Base-by-base conservation (phyloP, 2,888 invertebrate genomes). In the Amphipyra berbera region DNA sequence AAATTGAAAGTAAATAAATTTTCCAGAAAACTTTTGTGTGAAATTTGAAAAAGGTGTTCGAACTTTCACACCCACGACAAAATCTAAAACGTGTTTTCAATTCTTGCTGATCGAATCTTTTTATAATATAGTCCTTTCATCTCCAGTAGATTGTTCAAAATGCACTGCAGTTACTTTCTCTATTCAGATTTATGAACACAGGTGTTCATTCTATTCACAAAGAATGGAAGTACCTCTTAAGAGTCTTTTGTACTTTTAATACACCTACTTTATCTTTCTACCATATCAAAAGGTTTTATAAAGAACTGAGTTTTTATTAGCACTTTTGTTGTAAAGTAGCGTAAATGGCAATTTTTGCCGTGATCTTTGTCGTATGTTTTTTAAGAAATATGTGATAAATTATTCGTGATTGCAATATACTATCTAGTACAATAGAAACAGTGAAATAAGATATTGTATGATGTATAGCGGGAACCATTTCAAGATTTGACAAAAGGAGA, bases 221-320 rank as follows among this genome's bases (percentile, higher is more conserved):
- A 38, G 38, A 68, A 68, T 57, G 33, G 14, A 53, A 48, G 33
- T 38, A 41, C 33, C 15, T 50, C 13, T 40, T 21, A 21, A 21
- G 9, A 63, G 47, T 40, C 65, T 61, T 56, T 72, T 58, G 35
- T 68, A 21, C 44, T 54, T 56, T 44, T 47, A 57, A 54, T 47
- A n/a, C n/a, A n/a, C n/a, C n/a, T n/a, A 45, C 21, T 21, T 21
- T 21, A 21, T 21, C 21, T 21, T 21, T 13, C 44, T 37, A 57
- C 53, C 21, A 15, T 42, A 52, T 71, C 21, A 52, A 61, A 70
- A 49, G 35, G 7, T 49, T 50, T 14, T 49, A 42, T 41, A 70
- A 66, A 57, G 53, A 15, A 61, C 13, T 59, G 27, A 44, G 10
- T 33, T 63, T 30, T 30, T 7, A 30, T 2, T 21, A 21, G 21